Conservation (phyloP, 2,888 invertebrate genomes). For the Hyposoter didymator region DNA sequence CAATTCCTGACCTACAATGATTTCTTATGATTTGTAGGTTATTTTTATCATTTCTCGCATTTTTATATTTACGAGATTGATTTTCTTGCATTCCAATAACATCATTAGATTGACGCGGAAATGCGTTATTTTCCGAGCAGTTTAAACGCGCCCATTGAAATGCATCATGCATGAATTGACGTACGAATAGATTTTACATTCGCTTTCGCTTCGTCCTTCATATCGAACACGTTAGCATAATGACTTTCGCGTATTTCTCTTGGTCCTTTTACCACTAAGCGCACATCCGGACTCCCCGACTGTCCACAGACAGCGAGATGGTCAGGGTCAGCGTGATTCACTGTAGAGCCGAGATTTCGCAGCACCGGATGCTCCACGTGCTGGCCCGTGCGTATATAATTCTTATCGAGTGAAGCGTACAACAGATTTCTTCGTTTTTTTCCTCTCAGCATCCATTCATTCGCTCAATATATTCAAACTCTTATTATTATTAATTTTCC, state of each 20-base stretch:
- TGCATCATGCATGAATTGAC: background rate
- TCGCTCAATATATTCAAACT: background rate
- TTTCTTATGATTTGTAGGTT: background rate
- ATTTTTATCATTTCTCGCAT: background rate
- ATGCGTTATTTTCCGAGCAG: background rate
- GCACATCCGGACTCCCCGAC: constrained; percentile 18
- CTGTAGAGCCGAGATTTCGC: constrained; percentile 10
- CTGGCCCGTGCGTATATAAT: constrained; percentile 1
- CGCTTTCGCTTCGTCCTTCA: constrained; percentile 22
- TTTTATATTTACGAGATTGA: background rate
- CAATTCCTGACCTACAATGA: background rate
- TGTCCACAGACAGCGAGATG: constrained; percentile 18
- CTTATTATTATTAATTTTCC: background rate
- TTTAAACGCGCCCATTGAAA: background rate
- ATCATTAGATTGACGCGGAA: background rate
- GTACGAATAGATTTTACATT: background rate
- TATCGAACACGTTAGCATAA: constrained; percentile 4
- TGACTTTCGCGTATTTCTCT: constrained; percentile 11
- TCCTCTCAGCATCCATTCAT: background rate
- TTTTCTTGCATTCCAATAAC: background rate
- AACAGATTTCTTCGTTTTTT: background rate
- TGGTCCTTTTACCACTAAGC: background rate
- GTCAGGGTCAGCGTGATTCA: constrained; percentile 26
- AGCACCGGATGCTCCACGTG: constrained; percentile 14
- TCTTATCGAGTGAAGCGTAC: constrained; percentile 13